phyloP scores from a whole-genome alignment of 2,797 vertebrate genomes.

The Carcharodon carcharias region DNA sequence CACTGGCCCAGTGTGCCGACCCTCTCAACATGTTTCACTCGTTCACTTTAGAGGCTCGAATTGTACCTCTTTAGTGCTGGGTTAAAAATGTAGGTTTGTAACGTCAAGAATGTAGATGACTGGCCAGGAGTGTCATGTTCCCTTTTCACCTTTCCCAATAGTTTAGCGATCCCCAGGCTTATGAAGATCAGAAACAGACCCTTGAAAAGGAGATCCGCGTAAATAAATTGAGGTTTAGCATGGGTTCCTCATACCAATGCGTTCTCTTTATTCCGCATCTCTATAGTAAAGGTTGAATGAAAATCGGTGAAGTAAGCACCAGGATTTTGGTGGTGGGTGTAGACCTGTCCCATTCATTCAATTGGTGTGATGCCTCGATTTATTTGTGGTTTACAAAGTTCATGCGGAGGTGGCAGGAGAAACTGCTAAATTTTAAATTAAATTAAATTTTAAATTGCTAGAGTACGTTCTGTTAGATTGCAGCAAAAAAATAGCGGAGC shows the following conservation, averaged over 20 bases:
- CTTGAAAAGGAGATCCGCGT: neutral
- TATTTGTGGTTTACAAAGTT: neutral
- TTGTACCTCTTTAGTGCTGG: neutral
- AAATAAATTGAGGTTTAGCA: neutral
- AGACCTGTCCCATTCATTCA: neutral
- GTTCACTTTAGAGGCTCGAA: neutral
- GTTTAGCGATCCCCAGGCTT: neutral
- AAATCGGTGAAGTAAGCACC: neutral
- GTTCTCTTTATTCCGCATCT: neutral
- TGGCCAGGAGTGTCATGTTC: neutral
- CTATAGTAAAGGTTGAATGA: neutral
- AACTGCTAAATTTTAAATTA: too few relatives aligned
- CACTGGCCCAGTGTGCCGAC: neutral
- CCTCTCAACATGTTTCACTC: neutral
- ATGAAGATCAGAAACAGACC: neutral
- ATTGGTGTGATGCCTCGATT: neutral
- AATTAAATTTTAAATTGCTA: neutral
- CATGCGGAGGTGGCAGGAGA: neutral
- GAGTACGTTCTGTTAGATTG: neutral
- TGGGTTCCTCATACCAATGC: neutral
- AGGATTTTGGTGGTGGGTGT: neutral
- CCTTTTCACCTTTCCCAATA: neutral
- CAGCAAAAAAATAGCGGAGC: neutral
- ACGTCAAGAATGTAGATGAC: neutral
- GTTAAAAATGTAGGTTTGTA: neutral